A percentile compares a stretch with the other conserved stretches of the same genome.
These are phyloP conservation scores for Petaurus breviceps DNA, from an alignment of 2,113 vertebrate genomes.

Conservation along the genomic window DNA sequence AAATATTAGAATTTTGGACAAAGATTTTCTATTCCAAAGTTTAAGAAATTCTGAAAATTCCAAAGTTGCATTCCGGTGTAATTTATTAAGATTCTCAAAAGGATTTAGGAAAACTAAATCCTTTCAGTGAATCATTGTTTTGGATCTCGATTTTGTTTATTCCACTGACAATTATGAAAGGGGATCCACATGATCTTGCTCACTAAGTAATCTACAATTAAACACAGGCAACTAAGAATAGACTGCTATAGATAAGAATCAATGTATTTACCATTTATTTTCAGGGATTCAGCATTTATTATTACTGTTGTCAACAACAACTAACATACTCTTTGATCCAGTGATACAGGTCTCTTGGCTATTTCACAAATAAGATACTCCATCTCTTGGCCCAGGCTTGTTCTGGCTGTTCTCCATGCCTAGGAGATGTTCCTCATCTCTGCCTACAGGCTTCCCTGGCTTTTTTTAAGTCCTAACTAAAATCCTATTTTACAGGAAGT, in stretches of 20 bases:
- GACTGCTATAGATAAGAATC: neutral
- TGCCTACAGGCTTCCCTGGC: neutral
- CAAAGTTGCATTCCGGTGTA: slow-evolving; percentile 6
- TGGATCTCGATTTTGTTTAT: slow-evolving; percentile 23
- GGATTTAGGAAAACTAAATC: neutral
- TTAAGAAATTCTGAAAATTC: slow-evolving; percentile 42
- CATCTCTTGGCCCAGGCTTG: neutral
- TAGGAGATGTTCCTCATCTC: neutral
- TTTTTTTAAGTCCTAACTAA: neutral
- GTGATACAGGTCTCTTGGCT: neutral
- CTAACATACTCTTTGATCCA: neutral
- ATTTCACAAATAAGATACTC: neutral
- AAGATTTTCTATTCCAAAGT: slow-evolving; percentile 15
- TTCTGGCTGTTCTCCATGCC: neutral
- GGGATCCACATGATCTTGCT: neutral
- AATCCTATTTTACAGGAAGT: neutral
- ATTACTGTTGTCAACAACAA: neutral
- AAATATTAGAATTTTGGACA: slow-evolving; percentile 40
- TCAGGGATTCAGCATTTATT: neutral
- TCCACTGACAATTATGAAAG: slow-evolving; percentile 34
- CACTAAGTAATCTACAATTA: slow-evolving; percentile 29
- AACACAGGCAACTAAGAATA: slow-evolving; percentile 16
- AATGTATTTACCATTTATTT: slow-evolving; percentile 9
- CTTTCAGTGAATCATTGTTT: slow-evolving; percentile 26
- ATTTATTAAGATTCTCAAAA: slow-evolving; percentile 22